These are phyloP conservation scores for Polyploca ridens DNA, from an alignment of 2,888 invertebrate species.

Conservation along the genomic window DNA sequence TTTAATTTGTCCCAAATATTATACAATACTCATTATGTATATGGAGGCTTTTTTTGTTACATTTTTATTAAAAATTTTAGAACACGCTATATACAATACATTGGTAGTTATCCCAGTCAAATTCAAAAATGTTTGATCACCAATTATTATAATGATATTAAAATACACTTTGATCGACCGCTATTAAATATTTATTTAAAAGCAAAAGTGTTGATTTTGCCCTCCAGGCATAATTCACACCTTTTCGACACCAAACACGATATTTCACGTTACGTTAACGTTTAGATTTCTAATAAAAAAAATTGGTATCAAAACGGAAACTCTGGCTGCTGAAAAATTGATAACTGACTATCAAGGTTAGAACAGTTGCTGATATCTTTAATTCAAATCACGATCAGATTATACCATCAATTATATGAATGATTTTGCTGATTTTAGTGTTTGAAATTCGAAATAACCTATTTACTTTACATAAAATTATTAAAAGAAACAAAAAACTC, in stretches of 20 bases:
- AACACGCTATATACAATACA: background rate
- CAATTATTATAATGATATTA: constrained; percentile 61
- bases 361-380: constrained; percentile 31
- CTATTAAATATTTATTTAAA: constrained; percentile 40
- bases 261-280: constrained; percentile 28
- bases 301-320: constrained; percentile 16
- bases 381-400: constrained; percentile 15
- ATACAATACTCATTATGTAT: too few relatives aligned
- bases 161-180: constrained; percentile 41
- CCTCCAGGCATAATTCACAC: constrained; percentile 59
- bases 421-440: background rate
- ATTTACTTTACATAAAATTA: too few relatives aligned
- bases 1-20: too few relatives aligned
- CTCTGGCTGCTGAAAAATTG: background rate
- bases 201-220: constrained; percentile 63
- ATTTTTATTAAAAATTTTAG: too few relatives aligned
- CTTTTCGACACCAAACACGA: constrained; percentile 21
- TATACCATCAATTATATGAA: background rate
- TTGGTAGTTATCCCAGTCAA: constrained; percentile 18
- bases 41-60: too few relatives aligned
- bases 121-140: constrained; percentile 37
- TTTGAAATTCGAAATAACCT: too few relatives aligned
- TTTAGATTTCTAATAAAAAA: constrained; percentile 16
- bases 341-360: constrained; percentile 15
- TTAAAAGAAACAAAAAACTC: too few relatives aligned